Percentiles rank a stretch among this genome's conserved stretches.
Evolutionary conservation across 2,113 vertebrate species (phyloP).

Genomic region (Brevimyrus niger): DNA sequence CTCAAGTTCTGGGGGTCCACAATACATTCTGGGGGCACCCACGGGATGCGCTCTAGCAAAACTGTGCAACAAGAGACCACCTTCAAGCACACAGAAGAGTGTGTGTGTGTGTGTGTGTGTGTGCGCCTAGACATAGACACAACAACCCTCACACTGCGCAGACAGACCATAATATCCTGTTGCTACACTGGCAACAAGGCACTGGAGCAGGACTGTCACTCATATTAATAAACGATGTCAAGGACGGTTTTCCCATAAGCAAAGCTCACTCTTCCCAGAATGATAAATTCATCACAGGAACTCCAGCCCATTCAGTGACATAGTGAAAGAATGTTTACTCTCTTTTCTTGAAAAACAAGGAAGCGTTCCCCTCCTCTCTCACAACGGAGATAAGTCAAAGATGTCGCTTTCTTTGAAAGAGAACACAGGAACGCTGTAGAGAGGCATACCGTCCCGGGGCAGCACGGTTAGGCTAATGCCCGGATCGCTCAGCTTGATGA

Average conservation of each 20-base stretch:
- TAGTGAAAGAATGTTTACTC: not conserved
- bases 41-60: slow-evolving; percentile 90
- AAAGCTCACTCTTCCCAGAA: not conserved
- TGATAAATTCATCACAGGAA: not conserved
- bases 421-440: not conserved
- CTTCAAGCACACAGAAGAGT: not conserved
- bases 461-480: slow-evolving; percentile 86
- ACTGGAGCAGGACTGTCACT: not conserved
- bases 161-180: not conserved
- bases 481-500: slow-evolving; percentile 94
- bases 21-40: slow-evolving; percentile 92
- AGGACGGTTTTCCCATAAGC: not conserved
- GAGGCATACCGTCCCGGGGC: slow-evolving; percentile 64
- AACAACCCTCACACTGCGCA: not conserved
- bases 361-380: not conserved
- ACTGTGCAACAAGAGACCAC: slow-evolving; percentile 54
- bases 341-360: not conserved
- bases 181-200: not conserved
- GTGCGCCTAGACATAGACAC: not conserved
- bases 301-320: not conserved
- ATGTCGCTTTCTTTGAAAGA: not conserved
- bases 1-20: slow-evolving; percentile 73
- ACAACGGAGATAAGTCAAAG: not conserved
- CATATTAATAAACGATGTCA: not conserved
- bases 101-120: not conserved